phyloP scores from a whole-genome alignment of 1,140 invertebrate genomes.

The Leptinotarsa texana region DNA sequence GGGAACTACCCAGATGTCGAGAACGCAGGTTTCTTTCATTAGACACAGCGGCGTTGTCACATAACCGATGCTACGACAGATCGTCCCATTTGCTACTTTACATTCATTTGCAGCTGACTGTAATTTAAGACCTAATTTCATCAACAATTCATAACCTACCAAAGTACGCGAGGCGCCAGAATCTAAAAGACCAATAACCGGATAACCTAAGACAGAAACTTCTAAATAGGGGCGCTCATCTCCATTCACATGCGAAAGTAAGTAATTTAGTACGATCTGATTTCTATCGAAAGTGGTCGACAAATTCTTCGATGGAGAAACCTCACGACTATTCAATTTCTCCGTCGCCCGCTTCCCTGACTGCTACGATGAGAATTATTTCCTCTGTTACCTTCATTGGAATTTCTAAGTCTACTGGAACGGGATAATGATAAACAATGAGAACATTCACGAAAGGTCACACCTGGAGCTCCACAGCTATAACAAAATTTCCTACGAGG shows the following conservation, averaged over 20 bases:
- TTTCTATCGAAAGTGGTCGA: background rate
- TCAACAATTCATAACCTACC: conserved; percentile 18
- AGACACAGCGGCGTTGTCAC: background rate
- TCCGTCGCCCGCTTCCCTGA: background rate
- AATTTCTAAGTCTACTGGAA: too few species aligned
- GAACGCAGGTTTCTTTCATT: background rate
- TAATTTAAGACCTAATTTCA: background rate
- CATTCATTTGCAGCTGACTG: background rate
- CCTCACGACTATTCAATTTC: background rate
- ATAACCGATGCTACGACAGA: background rate
- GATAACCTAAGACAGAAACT: background rate
- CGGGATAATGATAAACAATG: too few species aligned
- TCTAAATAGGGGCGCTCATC: conserved; percentile 21
- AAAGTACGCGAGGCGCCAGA: background rate
- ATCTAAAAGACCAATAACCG: conserved; percentile 19
- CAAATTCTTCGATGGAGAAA: background rate
- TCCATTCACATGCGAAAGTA: conserved; percentile 15
- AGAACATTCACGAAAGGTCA: background rate
- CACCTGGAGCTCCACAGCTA: background rate
- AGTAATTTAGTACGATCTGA: conserved; percentile 14
- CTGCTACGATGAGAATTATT: background rate
- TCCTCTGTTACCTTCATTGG: too few species aligned
- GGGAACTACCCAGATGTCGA: background rate
- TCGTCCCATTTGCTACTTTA: background rate
- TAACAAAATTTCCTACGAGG: background rate